Base-by-base conservation (phyloP, 64 coral and sea anemone genomes). In the Hydrozoanthus tunicans region DNA sequence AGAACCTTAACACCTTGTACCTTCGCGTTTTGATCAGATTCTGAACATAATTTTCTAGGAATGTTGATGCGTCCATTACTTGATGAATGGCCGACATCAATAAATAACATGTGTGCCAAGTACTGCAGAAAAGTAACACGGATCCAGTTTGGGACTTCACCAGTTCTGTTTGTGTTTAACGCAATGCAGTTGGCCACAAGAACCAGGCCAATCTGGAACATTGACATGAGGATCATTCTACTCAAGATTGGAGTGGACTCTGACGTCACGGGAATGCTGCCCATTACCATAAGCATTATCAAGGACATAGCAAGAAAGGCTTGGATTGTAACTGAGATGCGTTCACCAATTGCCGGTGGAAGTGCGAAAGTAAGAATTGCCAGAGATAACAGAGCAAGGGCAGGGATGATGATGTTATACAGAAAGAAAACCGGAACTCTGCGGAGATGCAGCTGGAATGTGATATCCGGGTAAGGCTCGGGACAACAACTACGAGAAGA, bases 251-350 rank as follows among this genome's bases (percentile, higher is more conserved):
- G 82, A 13, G 82, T 85, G 6, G 82, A 85, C 6, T 85, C 82
- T 71, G 82, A 85, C 82, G 82, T 85, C 65, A 71, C 53, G 3
- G 82, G 82, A 54, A 85, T 85, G 64, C 54, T 85, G 8, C 23
- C 51, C 23, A 85, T 85, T 5, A 85, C 82, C 82, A 85, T 85
- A 5, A 85, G 52, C 82, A 85, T 85, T 17, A 85, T 85, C 7
- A 85, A 53, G 10, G 82, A 85, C 82, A 85, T 85, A 23, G 82
- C 82, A 51, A 85, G 82, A 53, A 85, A 85, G 14, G 82, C 82
- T 71, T 85, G 82, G 7, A 85, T 85, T 25, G 66, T 52, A 65
- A 85, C 66, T 20, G 64, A 15, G 66, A 70, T 58, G 62, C 82
- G 82, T 10, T 85, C 82, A 11, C 82, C 82, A 70, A 15, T 70